phyloP scores from a whole-genome alignment of 2,888 invertebrate species.

The Agrochola litura region DNA sequence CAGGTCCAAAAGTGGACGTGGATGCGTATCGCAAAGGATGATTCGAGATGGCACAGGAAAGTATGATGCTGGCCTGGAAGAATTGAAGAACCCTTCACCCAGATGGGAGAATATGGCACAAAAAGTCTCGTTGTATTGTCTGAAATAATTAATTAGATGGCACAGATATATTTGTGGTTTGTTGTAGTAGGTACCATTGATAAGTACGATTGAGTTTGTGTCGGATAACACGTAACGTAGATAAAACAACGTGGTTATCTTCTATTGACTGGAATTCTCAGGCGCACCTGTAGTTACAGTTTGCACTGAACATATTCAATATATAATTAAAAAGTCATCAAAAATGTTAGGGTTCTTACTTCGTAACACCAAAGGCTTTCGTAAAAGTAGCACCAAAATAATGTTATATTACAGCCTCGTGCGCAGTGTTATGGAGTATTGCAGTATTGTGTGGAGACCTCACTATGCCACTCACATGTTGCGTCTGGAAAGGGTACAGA shows the following conservation, averaged over 20 bases:
- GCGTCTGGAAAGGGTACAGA: no score
- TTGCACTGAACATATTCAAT: no score
- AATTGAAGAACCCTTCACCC: not conserved
- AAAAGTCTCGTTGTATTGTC: not conserved
- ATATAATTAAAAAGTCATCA: no score
- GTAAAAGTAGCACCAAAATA: no score
- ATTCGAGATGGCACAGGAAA: not conserved
- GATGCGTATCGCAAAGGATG: not conserved
- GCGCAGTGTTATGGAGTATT: no score
- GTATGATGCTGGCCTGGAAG: not conserved
- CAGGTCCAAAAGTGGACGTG: no score
- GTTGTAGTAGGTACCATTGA: slow-evolving; percentile 9
- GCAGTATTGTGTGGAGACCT: no score
- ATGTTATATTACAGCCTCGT: no score
- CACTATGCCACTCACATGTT: no score
- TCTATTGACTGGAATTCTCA: slow-evolving; percentile 18
- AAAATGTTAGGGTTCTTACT: no score
- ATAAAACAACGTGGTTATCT: slow-evolving; percentile 35
- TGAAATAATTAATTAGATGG: not conserved
- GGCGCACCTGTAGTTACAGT: slow-evolving; percentile 11
- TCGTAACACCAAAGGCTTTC: no score
- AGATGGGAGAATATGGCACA: not conserved
- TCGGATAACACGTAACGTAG: slow-evolving; percentile 19
- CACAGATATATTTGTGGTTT: slow-evolving; percentile 2
- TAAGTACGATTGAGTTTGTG: slow-evolving; percentile 3